Percentiles rank a stretch among this genome's conserved stretches.
Conservation (phyloP, 2,797 vertebrate genomes). For the Saxicola maurus region DNA sequence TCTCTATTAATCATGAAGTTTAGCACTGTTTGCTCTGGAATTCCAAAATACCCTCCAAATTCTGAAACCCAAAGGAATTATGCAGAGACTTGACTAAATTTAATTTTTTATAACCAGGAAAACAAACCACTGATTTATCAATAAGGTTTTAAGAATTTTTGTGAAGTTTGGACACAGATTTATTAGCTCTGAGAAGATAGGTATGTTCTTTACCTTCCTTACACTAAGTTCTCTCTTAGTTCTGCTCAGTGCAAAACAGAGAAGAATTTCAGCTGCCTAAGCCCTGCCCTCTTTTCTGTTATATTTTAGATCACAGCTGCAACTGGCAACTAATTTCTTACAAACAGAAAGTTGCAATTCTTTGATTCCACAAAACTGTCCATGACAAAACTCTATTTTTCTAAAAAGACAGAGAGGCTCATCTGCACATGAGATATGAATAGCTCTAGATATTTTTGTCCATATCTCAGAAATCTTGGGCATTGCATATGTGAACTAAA, state of each 20-base stretch:
- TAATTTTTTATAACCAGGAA: neutral
- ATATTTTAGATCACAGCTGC: neutral
- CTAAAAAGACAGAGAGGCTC: neutral
- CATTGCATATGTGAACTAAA: rapidly evolving
- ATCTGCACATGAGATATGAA: neutral
- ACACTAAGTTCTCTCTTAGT: neutral
- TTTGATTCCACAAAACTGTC: neutral
- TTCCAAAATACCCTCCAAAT: neutral
- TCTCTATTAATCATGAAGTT: neutral
- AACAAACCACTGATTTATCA: neutral
- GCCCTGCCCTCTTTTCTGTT: neutral
- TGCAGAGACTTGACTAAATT: neutral
- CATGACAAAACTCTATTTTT: neutral
- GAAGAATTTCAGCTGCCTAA: neutral
- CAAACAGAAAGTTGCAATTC: neutral
- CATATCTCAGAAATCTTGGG: neutral
- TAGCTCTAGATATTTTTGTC: neutral
- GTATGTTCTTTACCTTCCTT: neutral
- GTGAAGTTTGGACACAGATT: neutral
- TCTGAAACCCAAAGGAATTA: neutral
- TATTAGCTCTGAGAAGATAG: neutral
- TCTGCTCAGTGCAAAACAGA: neutral
- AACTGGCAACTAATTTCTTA: neutral
- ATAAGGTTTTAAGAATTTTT: neutral
- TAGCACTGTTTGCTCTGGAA: neutral